phyloP scores from a whole-genome alignment of 2,888 invertebrate genomes.

The Drosophila phalerata region DNA sequence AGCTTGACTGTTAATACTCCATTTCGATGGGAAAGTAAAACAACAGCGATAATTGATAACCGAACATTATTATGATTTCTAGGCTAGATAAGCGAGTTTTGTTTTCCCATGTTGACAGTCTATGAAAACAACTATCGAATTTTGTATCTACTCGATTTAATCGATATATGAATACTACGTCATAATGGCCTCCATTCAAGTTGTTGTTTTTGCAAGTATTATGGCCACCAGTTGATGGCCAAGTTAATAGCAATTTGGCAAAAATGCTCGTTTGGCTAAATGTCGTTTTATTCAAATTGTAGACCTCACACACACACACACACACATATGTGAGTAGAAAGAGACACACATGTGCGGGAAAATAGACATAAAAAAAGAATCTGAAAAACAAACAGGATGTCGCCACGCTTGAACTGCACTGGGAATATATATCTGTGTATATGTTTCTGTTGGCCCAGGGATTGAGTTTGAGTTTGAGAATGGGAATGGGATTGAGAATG shows the following conservation, averaged over 20 bases:
- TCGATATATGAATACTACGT: constrained; percentile 2
- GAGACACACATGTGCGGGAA: constrained; percentile 53
- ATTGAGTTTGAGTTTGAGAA: constrained; percentile 18
- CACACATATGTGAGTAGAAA: not conserved
- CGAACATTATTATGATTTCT: constrained; percentile 18
- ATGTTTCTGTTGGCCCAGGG: constrained; percentile 5
- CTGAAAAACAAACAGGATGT: constrained; percentile 75
- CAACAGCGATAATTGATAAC: constrained; percentile 53
- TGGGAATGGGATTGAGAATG: constrained; percentile 1
- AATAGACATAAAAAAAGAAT: constrained; percentile 49
- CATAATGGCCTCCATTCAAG: constrained; percentile 22
- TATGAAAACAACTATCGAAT: constrained; percentile 55
- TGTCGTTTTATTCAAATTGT: constrained; percentile 46
- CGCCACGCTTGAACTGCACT: constrained; percentile 64
- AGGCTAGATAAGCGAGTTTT: constrained; percentile 58
- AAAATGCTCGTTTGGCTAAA: constrained; percentile 36
- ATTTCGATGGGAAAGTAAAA: constrained; percentile 39
- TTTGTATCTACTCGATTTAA: constrained; percentile 4
- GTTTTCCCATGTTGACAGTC: constrained; percentile 14
- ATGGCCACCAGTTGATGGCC: constrained; percentile 54
- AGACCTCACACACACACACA: constrained; percentile 11
- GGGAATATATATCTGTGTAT: constrained; percentile 22
- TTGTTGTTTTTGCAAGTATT: constrained; percentile 37
- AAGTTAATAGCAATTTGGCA: constrained; percentile 67
- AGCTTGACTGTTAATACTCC: not conserved